Evolutionary conservation across 2,797 vertebrate species (phyloP).

Genomic region (Paramormyrops hopkinsi): DNA sequence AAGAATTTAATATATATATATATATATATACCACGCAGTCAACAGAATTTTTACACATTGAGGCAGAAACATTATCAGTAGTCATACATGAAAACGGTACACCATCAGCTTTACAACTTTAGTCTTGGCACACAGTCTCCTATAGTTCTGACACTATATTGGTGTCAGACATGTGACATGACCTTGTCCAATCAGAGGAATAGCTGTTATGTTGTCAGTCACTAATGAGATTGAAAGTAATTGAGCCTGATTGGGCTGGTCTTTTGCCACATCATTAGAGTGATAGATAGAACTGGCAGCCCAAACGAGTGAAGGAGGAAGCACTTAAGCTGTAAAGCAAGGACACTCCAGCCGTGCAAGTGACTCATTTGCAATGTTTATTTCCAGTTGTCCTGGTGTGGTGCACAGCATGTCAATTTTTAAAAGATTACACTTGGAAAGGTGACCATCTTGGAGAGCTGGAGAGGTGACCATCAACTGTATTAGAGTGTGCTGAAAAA

Average conservation of each 20-base stretch:
- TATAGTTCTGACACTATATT: background rate
- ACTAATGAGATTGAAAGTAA: conserved; percentile 76
- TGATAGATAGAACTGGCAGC: conserved; percentile 77
- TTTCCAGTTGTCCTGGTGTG: conserved; percentile 43
- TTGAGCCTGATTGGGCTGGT: conserved; percentile 74
- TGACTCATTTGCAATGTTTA: conserved; percentile 49
- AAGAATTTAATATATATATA: background rate
- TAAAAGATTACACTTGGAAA: conserved; percentile 25
- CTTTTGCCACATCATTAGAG: conserved; percentile 77
- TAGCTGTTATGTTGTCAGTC: conserved; percentile 70
- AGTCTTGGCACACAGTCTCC: background rate
- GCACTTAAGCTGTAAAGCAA: conserved; percentile 61
- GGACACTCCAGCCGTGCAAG: conserved; percentile 46
- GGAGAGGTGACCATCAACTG: conserved; percentile 26
- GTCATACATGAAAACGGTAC: background rate
- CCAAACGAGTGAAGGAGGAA: conserved; percentile 65
- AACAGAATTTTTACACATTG: background rate
- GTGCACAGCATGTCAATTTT: conserved; percentile 39
- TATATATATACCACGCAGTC: background rate
- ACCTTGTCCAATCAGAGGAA: conserved; percentile 61
- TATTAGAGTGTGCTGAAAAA: conserved; percentile 42
- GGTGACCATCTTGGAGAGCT: conserved; percentile 5
- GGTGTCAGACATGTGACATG: conserved; percentile 35
- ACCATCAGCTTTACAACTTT: background rate
- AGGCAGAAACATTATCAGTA: background rate